Base-by-base conservation (phyloP, 2,888 invertebrate genomes). In the Drosophila mayaguana region DNA sequence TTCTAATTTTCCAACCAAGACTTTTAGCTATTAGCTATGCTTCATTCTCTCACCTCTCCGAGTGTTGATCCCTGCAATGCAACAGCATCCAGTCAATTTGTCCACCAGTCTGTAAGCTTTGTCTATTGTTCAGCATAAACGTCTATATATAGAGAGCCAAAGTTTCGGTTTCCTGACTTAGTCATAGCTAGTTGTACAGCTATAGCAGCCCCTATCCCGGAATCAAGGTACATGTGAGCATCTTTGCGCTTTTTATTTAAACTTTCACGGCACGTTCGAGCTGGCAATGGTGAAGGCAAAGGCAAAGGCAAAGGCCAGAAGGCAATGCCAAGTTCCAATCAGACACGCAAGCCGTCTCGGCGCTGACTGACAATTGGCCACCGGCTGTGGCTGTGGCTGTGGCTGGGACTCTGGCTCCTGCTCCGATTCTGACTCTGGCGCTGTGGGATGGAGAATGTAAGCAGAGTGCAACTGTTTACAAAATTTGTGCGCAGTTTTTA, bases 351-450 rank as follows among this genome's bases (percentile, higher is more conserved):
- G 56, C 59, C 61, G 64, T 75, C 63, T 63, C 48, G 79, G 50
- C 55, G 51, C 72, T 70, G 86, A 77, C 88, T 88, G 89, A 85
- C 89, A 85, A 89, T 89, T 89, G 89, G 85, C 88, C 80, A 87
- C 69, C 54, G 43, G 38, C 46, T 38, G 57, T 28, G 57, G 63
- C 69, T 16, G 18, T 18, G 46, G 50, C 20, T 20, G 20, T 43
- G 43, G 14, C 38, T 38, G 11, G 2, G 20, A 20, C 48, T 34
- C 20, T 12, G 16, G 14, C 25, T 22, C 20, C 14, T 3, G 16
- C 22, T 45, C 45, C 7, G 4, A 45, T 7, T 28, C 5, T 1
- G 11, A 25, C 4, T 46, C 16, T 0, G 16, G 18, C 20, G 12
- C 20, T 20, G 25, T 3, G n/a, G 22, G 3, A 40, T 45, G 50